These are phyloP conservation scores for Hypotaenidia philippensis DNA, from an alignment of 2,797 vertebrate genomes.

Conservation along the genomic window DNA sequence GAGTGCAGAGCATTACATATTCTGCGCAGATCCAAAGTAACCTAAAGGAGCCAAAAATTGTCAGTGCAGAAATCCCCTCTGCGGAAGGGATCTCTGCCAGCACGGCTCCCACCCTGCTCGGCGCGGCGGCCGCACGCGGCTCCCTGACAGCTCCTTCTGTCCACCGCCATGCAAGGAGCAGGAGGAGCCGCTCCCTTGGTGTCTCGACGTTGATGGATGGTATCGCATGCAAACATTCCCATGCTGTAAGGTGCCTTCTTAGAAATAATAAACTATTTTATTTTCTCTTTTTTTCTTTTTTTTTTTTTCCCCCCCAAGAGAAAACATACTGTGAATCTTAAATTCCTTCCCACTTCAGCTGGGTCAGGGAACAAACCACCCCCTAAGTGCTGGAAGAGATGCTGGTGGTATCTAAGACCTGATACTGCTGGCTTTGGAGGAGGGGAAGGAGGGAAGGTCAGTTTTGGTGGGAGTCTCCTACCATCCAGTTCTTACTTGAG, in stretches of 20 bases:
- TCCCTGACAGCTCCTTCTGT: slow-evolving; percentile 52
- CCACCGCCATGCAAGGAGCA: neutral
- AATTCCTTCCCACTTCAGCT: neutral
- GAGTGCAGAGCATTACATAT: neutral
- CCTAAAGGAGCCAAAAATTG: slow-evolving; percentile 43
- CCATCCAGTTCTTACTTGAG: neutral
- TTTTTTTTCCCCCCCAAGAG: accelerated
- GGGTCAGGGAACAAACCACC: neutral
- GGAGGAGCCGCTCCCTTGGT: neutral
- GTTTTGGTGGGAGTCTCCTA: neutral
- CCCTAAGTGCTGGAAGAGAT: accelerated
- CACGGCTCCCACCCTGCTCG: neutral
- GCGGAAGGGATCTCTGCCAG: neutral
- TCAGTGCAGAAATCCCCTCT: neutral
- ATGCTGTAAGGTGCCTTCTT: neutral
- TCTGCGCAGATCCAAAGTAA: slow-evolving; percentile 4
- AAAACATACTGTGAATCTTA: neutral
- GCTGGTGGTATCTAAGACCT: neutral
- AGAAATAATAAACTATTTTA: neutral
- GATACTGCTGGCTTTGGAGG: neutral
- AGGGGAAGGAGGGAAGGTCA: neutral
- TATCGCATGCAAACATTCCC: accelerated
- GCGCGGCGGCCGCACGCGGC: neutral
- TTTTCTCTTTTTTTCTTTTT: neutral
- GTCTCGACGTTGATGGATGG: neutral